A percentile compares a stretch with the other conserved stretches of the same genome.
These are phyloP conservation scores for Schizopygopsis malacanthus DNA, from an alignment of 2,797 vertebrate genomes.

Conservation along the genomic window DNA sequence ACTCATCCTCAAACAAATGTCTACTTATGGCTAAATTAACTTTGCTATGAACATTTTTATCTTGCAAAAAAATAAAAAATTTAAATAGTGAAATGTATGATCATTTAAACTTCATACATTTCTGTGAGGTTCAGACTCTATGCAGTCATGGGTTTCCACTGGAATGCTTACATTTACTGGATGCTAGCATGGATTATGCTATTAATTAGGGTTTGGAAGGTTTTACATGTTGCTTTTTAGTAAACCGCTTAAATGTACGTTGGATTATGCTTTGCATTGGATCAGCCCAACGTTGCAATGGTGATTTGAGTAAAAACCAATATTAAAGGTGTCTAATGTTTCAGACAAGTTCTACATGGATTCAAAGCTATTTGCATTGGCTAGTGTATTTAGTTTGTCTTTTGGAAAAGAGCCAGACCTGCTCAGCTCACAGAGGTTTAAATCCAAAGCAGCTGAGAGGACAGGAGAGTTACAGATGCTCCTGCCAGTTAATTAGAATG, in stretches of 20 bases:
- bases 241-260: not conserved
- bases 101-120: not conserved
- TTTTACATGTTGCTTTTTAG: not conserved
- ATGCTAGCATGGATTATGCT: not conserved
- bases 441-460: slow-evolving; percentile 66
- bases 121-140: not conserved
- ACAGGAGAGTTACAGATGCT: slow-evolving; percentile 65
- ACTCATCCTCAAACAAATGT: not conserved
- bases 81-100: not conserved
- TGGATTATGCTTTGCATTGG: not conserved
- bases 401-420: slow-evolving; percentile 64
- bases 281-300: not conserved
- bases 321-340: slow-evolving; percentile 33
- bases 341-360: slow-evolving; percentile 56
- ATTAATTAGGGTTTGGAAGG: not conserved
- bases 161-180: not conserved
- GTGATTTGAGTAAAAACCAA: not conserved
- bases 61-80: not conserved
- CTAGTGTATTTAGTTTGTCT: slow-evolving; percentile 62
- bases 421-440: slow-evolving; percentile 63
- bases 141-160: not conserved
- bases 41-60: not conserved
- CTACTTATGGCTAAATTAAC: not conserved
- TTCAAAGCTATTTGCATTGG: slow-evolving; percentile 62
- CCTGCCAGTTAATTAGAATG: slow-evolving; percentile 74